Conservation (phyloP, 2,888 invertebrate genomes). For the Branchipolynoe longqiensis region DNA sequence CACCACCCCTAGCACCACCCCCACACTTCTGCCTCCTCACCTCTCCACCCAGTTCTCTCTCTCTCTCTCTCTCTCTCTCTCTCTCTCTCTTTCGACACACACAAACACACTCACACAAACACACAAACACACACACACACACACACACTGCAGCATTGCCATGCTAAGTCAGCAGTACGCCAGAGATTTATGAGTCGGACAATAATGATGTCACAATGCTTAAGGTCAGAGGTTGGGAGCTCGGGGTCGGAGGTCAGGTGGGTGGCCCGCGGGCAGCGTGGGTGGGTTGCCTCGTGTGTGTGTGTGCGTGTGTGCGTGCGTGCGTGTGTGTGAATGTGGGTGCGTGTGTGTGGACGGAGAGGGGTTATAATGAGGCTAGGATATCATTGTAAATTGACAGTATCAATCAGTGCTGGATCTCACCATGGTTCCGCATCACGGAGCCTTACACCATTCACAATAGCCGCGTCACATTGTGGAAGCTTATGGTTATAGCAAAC, state of each 20-base stretch:
- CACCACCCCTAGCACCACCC: background rate
- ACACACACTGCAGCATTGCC: slow-evolving; percentile 39
- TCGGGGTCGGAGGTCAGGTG: slow-evolving; percentile 17
- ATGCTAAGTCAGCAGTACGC: slow-evolving; percentile 33
- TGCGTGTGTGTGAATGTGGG: background rate
- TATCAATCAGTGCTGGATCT: background rate
- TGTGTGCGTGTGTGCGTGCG: too few species aligned
- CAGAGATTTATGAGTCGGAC: slow-evolving; percentile 44
- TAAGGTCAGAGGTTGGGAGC: slow-evolving; percentile 9
- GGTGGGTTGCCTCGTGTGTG: slow-evolving; percentile 8
- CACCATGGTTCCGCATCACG: background rate
- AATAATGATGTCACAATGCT: slow-evolving; percentile 55
- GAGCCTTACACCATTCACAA: background rate
- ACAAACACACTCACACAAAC: background rate
- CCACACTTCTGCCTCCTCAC: background rate
- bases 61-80: too few species aligned
- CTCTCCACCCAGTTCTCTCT: too few species aligned
- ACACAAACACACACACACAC: background rate
- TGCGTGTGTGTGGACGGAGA: background rate
- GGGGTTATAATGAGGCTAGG: slow-evolving; percentile 3
- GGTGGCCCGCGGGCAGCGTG: slow-evolving; percentile 15
- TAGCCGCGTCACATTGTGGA: too few species aligned
- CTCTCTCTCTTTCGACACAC: background rate
- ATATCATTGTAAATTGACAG: slow-evolving; percentile 3
- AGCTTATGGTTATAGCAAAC: background rate